phyloP scores from a whole-genome alignment of 2,888 invertebrate species.

The Diaphora mendica region DNA sequence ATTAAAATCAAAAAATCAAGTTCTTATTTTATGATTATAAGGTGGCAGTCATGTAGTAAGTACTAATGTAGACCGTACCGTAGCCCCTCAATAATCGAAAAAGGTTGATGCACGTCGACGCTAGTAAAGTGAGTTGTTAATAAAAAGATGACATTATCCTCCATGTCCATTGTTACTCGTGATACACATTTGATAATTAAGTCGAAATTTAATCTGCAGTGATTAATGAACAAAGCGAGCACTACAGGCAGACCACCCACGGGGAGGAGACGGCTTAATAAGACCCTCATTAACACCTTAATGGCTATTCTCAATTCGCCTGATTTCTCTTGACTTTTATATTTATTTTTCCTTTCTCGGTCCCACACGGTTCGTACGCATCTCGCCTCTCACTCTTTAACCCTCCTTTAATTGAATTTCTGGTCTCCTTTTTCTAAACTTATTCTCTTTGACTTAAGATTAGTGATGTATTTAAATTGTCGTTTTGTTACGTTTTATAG shows the following conservation, averaged over 20 bases:
- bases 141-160: conserved; percentile 50
- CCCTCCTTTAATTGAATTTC: conserved; percentile 82
- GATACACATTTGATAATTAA: conserved; percentile 80
- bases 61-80: neutral
- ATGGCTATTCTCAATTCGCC: conserved; percentile 85
- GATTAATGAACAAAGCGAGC: conserved; percentile 82
- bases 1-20: too few species aligned
- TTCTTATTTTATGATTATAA: too few species aligned
- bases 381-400: conserved; percentile 63
- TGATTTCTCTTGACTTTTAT: conserved; percentile 82
- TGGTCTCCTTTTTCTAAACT: conserved; percentile 82
- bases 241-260: conserved; percentile 82
- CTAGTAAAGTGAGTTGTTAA: conserved; percentile 27
- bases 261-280: conserved; percentile 85
- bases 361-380: conserved; percentile 62
- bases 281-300: conserved; percentile 86
- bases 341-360: conserved; percentile 76
- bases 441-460: conserved; percentile 85
- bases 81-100: neutral
- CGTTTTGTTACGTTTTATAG: conserved; percentile 83
- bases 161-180: conserved; percentile 58
- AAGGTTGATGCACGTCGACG: conserved; percentile 16
- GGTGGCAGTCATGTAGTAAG: too few species aligned
- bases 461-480: conserved; percentile 85
- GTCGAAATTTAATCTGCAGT: conserved; percentile 74